Evolutionary conservation across 2,113 vertebrate genomes (phyloP), one percentile per base, ranked within the genome.

Genomic region (Myodes glareolus): DNA sequence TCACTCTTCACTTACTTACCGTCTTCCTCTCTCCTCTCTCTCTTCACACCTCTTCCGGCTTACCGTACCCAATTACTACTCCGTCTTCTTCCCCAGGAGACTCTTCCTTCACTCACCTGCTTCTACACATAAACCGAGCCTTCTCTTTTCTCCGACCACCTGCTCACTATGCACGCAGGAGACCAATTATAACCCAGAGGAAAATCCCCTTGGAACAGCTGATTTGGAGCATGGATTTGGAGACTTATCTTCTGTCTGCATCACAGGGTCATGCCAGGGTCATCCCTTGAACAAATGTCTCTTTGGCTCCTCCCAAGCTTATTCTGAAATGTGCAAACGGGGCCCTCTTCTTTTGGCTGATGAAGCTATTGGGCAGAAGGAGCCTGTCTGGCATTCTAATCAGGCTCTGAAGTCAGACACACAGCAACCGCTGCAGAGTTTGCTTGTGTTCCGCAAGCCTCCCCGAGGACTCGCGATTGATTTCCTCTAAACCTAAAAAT

Each of bases 151-250:
- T 75, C 75, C 55, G 75, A 88, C 92, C 94, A 98, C 87, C 91
- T 94, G 97, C 90, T 98, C 93, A 88, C 96, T 97, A 92, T 77
- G 78, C 77, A 92, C 33, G 33, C 31, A 14, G 94, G 97, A 94
- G 91, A 39, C 89, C 95, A 92, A 93, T 96, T 97, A 96, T 91
- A 98, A 73, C 0, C 0, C 23, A 94, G 81, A 97, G 91, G 96
- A 93, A 97, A 98, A 97, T 97, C 97, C 96, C 93, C 89, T 95
- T 67, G 90, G 96, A 97, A 95, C 96, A 97, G 94, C 96, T 97
- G 94, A 97, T 93, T 84, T 73, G 14, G 61, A 75, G 78, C 94
- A 73, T 47, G 92, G 96, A 96, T 98, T 97, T 97, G 72, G 92
- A 97, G 93, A 82, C 95, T 94, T 94, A 95, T 92, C 91, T 94